Base-by-base conservation (phyloP, 2,888 invertebrate species). In the Dilophus febrilis region DNA sequence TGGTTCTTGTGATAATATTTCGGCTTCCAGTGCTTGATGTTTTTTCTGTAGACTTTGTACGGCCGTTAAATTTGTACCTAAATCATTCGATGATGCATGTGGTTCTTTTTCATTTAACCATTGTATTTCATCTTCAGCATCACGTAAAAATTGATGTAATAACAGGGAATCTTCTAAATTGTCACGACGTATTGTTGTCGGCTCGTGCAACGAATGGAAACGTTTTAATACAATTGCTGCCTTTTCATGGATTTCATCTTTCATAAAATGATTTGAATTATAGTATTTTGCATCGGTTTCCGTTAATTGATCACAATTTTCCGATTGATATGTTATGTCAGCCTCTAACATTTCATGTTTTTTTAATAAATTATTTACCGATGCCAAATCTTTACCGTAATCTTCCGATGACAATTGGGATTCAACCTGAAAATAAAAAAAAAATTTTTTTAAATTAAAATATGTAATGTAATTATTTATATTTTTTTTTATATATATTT, bases 11-110 rank as follows among this genome's bases (percentile, higher is more conserved):
- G 90, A 82, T 10, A 81, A 67, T 8, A 92, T 67, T 56, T 95
- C 94, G 0, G 87, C 82, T 58, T 95, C 94, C 28, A 97, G 56
- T 0, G 82, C 79, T 54, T 86, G 81, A 54, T 95, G 94, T 59
- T 94, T 94, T 68, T 95, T 95, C 53, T 88, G 83, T 34, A 92
- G 65, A 41, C 81, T 79, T 54, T 92, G 90, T 0, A 91, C 90
- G 12, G 84, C 80, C 2, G 72, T 70, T 40, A 85, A 61, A 42
- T 57, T 62, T 19, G 52, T 67, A 11, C 80, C 80, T 12, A 84
- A 62, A 54, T 85, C 84, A 19, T 68, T 68, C 1, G 81, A 81
- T 3, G 71, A 68, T 1, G 79, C 82, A 6, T 79, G 56, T 1
- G 73, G 71, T 51, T 79, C 77, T 48, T 82, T 77, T 50, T 86